Conservation (phyloP, 2,797 vertebrate species). For the Erpetoichthys calabaricus region DNA sequence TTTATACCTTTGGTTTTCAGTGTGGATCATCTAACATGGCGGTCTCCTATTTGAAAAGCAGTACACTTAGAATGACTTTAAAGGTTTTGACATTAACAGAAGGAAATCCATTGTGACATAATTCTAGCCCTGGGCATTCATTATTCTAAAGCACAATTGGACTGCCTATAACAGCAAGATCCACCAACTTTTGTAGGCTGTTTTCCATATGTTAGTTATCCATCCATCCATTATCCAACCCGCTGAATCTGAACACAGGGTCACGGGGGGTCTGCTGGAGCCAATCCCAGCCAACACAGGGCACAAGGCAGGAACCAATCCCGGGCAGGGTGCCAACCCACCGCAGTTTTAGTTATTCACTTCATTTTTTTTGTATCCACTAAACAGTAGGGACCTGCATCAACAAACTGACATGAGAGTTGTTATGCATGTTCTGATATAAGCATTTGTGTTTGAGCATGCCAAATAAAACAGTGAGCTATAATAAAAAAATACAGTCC, state of each 20-base stretch:
- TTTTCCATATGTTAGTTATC: too few species aligned
- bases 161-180: too few species aligned
- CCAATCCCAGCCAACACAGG: too few species aligned
- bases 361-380: not conserved
- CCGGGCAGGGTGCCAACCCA: constrained; percentile 23
- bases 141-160: not conserved
- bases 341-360: constrained; percentile 1
- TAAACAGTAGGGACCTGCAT: not conserved
- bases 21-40: constrained; percentile 21
- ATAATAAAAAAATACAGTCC: too few species aligned
- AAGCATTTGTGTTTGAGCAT: not conserved
- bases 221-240: too few species aligned
- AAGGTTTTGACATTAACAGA: constrained; percentile 33
- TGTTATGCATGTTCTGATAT: not conserved
- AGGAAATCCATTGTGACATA: constrained; percentile 12
- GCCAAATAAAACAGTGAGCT: not conserved
- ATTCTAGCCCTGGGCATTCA: constrained; percentile 5
- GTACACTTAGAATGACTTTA: constrained; percentile 24
- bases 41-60: constrained; percentile 17
- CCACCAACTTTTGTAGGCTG: too few species aligned
- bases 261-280: too few species aligned
- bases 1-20: constrained; percentile 3
- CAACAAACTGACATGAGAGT: constrained; percentile 1
- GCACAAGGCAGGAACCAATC: too few species aligned
- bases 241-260: too few species aligned